Conservation (phyloP, 2,888 invertebrate genomes). For the Priapulus caudatus region DNA sequence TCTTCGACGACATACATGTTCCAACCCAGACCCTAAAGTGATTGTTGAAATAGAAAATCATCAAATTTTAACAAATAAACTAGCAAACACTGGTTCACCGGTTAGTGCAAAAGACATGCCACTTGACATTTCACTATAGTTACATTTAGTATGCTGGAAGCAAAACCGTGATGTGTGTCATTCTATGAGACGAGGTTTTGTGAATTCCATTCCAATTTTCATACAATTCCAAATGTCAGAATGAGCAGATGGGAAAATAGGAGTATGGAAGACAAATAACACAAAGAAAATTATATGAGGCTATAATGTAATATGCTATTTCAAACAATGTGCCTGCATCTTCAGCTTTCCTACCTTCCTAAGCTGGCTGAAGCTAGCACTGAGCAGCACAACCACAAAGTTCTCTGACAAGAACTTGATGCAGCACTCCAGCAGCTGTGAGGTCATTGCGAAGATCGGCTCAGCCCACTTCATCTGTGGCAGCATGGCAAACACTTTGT, state of each 20-base stretch:
- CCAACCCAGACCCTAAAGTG: slow-evolving; percentile 53
- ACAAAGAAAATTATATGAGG: background rate
- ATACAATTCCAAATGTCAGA: too few species aligned
- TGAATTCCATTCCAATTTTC: too few species aligned
- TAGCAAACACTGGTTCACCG: too few species aligned
- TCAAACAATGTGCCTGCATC: too few species aligned
- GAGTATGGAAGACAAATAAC: background rate
- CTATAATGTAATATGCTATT: too few species aligned
- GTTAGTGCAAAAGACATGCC: too few species aligned
- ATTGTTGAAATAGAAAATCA: slow-evolving; percentile 13
- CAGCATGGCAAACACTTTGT: slow-evolving; percentile 60
- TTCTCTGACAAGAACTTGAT: slow-evolving; percentile 65
- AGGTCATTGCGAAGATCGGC: slow-evolving; percentile 59
- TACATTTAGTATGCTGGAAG: too few species aligned
- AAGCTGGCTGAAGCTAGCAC: slow-evolving; percentile 52
- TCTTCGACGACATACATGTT: slow-evolving; percentile 64
- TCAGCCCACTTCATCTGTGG: slow-evolving; percentile 73
- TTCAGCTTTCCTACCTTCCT: too few species aligned
- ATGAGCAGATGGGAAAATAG: too few species aligned
- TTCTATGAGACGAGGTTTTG: too few species aligned
- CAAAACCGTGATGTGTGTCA: too few species aligned
- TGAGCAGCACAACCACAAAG: slow-evolving; percentile 59
- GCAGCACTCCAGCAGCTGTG: slow-evolving; percentile 64
- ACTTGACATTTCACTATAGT: too few species aligned
- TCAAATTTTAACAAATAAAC: background rate